Evolutionary conservation across 2,888 invertebrate species (phyloP).

Genomic region (Tipula helvola): DNA sequence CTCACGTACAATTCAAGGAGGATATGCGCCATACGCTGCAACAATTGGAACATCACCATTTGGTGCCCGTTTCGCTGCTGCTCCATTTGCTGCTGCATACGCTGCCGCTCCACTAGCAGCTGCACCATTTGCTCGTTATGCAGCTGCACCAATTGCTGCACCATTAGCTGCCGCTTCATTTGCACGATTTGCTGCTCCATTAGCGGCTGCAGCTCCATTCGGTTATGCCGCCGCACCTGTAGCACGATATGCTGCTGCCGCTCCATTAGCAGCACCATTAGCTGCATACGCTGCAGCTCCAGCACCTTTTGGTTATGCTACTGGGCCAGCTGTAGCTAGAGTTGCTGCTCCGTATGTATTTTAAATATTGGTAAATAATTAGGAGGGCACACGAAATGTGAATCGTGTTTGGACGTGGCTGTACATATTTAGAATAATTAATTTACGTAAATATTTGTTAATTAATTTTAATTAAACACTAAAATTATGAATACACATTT

Average conservation of each 20-base stretch:
- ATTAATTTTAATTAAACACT: neutral
- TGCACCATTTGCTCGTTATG: slow-evolving; percentile 25
- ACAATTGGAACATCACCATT: neutral
- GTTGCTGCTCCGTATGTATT: neutral
- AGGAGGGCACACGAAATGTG: neutral
- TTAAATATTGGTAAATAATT: neutral
- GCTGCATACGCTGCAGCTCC: neutral
- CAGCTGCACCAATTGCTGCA: slow-evolving; percentile 26
- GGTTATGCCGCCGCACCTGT: slow-evolving; percentile 19
- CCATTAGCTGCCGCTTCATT: slow-evolving; percentile 15
- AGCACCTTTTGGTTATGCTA: neutral
- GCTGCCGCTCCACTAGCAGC: slow-evolving; percentile 27
- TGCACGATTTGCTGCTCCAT: neutral
- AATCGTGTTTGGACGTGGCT: neutral
- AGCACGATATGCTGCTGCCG: slow-evolving; percentile 12
- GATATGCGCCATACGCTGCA: slow-evolving; percentile 12
- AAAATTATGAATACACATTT: neutral
- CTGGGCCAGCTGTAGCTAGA: neutral
- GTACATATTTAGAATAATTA: neutral
- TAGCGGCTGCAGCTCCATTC: neutral
- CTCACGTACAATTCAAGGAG: neutral
- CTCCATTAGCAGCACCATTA: neutral
- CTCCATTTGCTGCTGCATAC: slow-evolving; percentile 20
- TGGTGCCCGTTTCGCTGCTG: slow-evolving; percentile 36
- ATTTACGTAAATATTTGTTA: neutral